A percentile compares a stretch with the other conserved stretches of the same genome.
These are phyloP conservation scores for Drosophila phalerata DNA, from an alignment of 2,888 invertebrate species.

Conservation along the genomic window DNA sequence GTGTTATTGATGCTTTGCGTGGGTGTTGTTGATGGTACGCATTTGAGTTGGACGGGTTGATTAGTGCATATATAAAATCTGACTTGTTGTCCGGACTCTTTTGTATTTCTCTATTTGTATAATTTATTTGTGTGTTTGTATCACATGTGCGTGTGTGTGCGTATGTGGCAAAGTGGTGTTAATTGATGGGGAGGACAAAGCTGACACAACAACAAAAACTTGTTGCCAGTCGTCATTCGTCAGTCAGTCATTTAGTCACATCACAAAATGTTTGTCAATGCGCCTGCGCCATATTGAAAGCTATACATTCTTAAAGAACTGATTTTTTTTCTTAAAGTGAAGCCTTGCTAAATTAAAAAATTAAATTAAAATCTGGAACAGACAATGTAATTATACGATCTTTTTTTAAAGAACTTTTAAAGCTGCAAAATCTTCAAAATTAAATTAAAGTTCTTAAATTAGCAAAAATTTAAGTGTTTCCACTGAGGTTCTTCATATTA, in stretches of 20 bases:
- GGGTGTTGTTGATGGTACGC: conserved; percentile 35
- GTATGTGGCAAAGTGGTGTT: conserved; percentile 60
- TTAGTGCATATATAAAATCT: conserved; percentile 51
- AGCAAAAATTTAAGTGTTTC: too few relatives aligned
- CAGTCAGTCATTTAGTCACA: conserved; percentile 48
- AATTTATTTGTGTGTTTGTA: conserved; percentile 45
- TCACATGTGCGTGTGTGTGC: conserved; percentile 22
- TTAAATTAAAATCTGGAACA: not conserved
- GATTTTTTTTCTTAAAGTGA: conserved; percentile 37
- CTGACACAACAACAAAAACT: conserved; percentile 52
- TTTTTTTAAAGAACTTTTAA: too few relatives aligned
- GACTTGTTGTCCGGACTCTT: conserved; percentile 45
- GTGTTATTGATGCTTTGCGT: conserved; percentile 26
- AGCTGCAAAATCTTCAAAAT: too few relatives aligned
- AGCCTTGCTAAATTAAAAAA: conserved; percentile 6
- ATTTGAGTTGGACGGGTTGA: conserved; percentile 20
- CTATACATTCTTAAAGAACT: not conserved
- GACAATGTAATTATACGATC: too few relatives aligned
- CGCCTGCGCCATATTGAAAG: conserved; percentile 62
- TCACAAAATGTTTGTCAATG: conserved; percentile 50
- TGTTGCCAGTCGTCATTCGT: conserved; percentile 53
- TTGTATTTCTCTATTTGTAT: conserved; percentile 44
- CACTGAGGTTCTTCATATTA: not conserved
- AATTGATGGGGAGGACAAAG: conserved; percentile 71
- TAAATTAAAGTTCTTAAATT: too few relatives aligned